Conservation (phyloP, 23 tunicate genomes). For the Halocynthia roretzi region DNA sequence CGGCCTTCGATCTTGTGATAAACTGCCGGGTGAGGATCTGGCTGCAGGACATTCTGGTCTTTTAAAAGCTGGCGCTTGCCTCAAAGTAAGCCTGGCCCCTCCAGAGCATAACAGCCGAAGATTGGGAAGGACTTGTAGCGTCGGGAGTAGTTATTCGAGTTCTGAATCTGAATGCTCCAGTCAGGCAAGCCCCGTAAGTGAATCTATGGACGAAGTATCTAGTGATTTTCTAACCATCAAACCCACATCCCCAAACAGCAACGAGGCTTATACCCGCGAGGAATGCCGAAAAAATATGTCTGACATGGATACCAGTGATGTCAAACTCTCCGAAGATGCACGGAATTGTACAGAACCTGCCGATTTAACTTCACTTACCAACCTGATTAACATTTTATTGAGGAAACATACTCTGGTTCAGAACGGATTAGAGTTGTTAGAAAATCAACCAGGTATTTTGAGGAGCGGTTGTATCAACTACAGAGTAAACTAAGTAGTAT, state of each 20-base stretch:
- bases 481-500: too few relatives aligned
- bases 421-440: slow-evolving; percentile 19
- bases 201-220: neutral
- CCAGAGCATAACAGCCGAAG: neutral
- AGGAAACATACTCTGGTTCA: slow-evolving; percentile 22
- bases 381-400: slow-evolving; percentile 12
- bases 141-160: slow-evolving; percentile 14
- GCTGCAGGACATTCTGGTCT: neutral
- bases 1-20: slow-evolving; percentile 18
- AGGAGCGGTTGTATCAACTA: too few relatives aligned
- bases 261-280: neutral
- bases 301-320: neutral
- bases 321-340: neutral
- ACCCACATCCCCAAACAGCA: slow-evolving; percentile 8
- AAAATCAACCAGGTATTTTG: slow-evolving; percentile 16
- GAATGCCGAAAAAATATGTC: neutral
- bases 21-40: slow-evolving; percentile 10
- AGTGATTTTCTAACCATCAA: neutral
- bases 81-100: neutral
- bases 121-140: slow-evolving; percentile 15
- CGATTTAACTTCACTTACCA: slow-evolving; percentile 5
- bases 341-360: slow-evolving; percentile 7
- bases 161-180: slow-evolving; percentile 26
- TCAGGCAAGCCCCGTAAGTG: slow-evolving; percentile 25
- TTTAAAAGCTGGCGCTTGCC: neutral